Conservation (phyloP, 2,113 vertebrate genomes). For the Sapayoa aenigma region DNA sequence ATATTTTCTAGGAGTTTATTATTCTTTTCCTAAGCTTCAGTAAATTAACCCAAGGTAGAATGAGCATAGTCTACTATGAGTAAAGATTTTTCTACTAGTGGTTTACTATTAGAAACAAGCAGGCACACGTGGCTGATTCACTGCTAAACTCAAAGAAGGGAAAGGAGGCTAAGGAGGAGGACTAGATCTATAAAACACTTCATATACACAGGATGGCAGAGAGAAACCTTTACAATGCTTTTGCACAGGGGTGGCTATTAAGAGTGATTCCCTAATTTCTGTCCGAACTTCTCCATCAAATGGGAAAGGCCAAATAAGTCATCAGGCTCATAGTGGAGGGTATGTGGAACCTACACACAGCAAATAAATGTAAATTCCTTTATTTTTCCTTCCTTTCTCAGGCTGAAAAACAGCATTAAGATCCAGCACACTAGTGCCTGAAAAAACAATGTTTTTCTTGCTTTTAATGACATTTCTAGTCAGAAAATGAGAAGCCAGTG, state of each 20-base stretch:
- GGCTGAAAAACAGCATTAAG: neutral
- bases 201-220: neutral
- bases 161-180: neutral
- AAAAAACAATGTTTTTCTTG: neutral
- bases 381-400: neutral
- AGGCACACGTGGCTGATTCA: neutral
- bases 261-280: neutral
- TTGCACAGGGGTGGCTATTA: neutral
- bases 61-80: neutral
- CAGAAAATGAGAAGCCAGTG: neutral
- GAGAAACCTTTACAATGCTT: neutral
- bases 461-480: neutral
- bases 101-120: neutral
- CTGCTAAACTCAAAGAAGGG: neutral
- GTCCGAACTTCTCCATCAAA: neutral
- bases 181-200: neutral
- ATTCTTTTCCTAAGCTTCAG: neutral
- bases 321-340: neutral
- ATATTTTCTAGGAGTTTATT: neutral
- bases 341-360: neutral
- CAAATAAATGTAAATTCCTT: neutral
- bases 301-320: neutral
- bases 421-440: neutral
- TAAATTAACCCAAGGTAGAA: slow-evolving; percentile 26
- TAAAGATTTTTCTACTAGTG: neutral